These are phyloP conservation scores for silkworm (Bombyx mori) DNA, from an alignment of 1,140 invertebrate species.

Conservation along the genomic window DNA sequence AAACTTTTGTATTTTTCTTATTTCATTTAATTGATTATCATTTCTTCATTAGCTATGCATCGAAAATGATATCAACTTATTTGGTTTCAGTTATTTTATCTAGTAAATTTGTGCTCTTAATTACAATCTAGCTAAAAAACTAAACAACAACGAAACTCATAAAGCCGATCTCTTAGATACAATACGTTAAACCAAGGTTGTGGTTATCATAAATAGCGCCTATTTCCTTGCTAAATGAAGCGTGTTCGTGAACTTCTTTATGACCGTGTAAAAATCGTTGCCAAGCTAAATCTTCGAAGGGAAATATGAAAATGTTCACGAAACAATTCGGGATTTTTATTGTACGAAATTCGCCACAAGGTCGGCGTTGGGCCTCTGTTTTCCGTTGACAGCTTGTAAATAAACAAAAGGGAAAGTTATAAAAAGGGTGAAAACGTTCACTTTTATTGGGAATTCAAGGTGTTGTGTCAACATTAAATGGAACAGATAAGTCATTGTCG, in stretches of 20 bases:
- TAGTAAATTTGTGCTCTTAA: too few relatives aligned
- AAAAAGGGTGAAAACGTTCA: conserved; percentile 13
- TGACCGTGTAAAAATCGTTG: neutral
- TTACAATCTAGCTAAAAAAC: too few relatives aligned
- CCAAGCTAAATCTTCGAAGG: neutral
- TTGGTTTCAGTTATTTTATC: too few relatives aligned
- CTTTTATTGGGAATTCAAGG: conserved; percentile 13
- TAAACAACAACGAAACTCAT: too few relatives aligned
- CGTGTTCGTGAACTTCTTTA: neutral
- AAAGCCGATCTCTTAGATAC: too few relatives aligned
- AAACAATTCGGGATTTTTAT: conserved; percentile 1
- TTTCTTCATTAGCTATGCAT: too few relatives aligned
- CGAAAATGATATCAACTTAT: too few relatives aligned
- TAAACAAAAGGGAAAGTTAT: conserved; percentile 11
- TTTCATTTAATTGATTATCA: too few relatives aligned
- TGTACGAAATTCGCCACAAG: neutral
- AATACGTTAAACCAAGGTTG: too few relatives aligned
- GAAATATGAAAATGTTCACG: neutral
- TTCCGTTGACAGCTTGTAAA: conserved; percentile 8
- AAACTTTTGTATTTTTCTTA: too few relatives aligned
- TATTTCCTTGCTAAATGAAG: neutral
- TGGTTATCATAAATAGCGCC: too few relatives aligned
- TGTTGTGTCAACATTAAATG: conserved; percentile 25
- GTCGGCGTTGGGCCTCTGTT: neutral
- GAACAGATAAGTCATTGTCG: conserved; percentile 31